Percentiles rank a stretch among this genome's conserved stretches.
These are phyloP conservation scores for Morphnarchus princeps DNA, from an alignment of 2,113 vertebrate genomes.

Conservation along the genomic window DNA sequence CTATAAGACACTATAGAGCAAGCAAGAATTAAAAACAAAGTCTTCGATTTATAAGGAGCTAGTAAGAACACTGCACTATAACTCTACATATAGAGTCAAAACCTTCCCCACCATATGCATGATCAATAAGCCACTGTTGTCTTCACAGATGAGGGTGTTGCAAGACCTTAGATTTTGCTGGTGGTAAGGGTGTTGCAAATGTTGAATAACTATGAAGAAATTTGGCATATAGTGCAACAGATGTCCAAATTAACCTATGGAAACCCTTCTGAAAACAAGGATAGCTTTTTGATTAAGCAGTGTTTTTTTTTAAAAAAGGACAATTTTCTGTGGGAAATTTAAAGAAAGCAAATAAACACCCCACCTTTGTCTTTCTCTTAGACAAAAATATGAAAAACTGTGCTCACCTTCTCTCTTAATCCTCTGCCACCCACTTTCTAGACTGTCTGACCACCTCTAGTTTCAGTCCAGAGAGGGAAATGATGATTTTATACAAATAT, in stretches of 20 bases:
- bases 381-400: neutral
- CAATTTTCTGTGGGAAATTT: neutral
- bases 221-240: neutral
- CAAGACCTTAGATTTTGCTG: neutral
- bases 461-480: neutral
- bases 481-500: neutral
- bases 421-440: neutral
- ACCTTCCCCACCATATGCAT: neutral
- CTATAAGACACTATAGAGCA: neutral
- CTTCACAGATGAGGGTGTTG: neutral
- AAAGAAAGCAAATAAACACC: neutral
- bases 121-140: neutral
- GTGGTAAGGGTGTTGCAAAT: neutral
- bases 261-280: neutral
- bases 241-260: neutral
- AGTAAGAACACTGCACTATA: neutral
- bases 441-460: neutral
- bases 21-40: neutral
- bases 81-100: neutral
- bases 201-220: neutral
- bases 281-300: neutral
- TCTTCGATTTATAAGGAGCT: neutral
- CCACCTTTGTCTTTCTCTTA: neutral
- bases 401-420: neutral
- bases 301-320: neutral